A percentile compares a stretch with the other conserved stretches of the same genome.
These are phyloP conservation scores for Seriola rivoliana DNA, from an alignment of 2,113 vertebrate genomes.

Conservation along the genomic window DNA sequence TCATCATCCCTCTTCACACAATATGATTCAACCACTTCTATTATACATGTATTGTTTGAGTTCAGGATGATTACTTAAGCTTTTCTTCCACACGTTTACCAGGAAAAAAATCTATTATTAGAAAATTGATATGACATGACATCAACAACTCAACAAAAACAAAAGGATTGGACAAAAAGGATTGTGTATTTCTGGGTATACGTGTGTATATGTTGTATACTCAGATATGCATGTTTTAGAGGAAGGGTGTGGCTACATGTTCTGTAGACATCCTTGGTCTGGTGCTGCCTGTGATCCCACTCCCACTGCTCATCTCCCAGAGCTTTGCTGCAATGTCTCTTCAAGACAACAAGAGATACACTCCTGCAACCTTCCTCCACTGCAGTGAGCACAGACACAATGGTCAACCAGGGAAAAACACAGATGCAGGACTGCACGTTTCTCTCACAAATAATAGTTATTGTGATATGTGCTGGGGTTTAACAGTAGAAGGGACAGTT, in stretches of 20 bases:
- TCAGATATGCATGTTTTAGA: background rate
- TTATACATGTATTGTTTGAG: background rate
- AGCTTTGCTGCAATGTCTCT: constrained; percentile 56
- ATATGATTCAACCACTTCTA: background rate
- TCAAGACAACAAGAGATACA: constrained; percentile 38
- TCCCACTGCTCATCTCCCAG: constrained; percentile 31
- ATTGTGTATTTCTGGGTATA: background rate
- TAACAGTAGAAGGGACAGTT: background rate
- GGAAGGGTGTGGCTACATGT: constrained; percentile 10
- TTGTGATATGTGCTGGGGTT: background rate
- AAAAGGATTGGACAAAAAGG: background rate
- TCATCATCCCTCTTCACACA: background rate
- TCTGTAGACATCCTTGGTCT: constrained; percentile 10
- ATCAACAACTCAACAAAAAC: background rate
- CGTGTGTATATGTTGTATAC: background rate
- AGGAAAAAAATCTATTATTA: background rate
- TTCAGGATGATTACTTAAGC: background rate
- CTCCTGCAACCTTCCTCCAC: constrained; percentile 35
- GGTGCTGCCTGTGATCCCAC: constrained; percentile 35
- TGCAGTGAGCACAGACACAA: constrained; percentile 61
- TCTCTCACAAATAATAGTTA: background rate
- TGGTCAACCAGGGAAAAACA: constrained; percentile 29
- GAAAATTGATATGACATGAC: background rate
- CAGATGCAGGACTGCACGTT: background rate
- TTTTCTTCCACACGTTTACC: background rate